A percentile compares a stretch with the other conserved stretches of the same genome.
These are phyloP conservation scores for Tinamus guttatus DNA, from an alignment of 2,113 vertebrate species.

Conservation along the genomic window DNA sequence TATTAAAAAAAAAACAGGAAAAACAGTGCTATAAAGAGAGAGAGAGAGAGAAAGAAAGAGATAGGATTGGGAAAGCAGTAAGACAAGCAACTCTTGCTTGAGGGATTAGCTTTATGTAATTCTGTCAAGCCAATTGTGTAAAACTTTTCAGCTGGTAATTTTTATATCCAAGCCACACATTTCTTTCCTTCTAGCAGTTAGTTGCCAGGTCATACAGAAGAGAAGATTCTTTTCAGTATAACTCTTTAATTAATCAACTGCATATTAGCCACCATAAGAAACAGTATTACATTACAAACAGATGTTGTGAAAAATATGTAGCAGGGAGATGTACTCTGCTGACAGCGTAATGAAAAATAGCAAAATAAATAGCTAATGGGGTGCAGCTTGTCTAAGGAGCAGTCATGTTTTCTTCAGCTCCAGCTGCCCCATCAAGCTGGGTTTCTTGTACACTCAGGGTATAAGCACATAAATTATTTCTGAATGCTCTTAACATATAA, in stretches of 20 bases:
- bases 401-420: accelerated
- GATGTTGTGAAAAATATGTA: not conserved
- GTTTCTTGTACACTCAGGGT: not conserved
- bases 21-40: not conserved
- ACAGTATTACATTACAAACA: not conserved
- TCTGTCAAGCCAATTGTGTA: not conserved
- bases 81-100: constrained; percentile 24
- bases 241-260: constrained; percentile 18
- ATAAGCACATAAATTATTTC: not conserved
- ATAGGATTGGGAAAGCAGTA: not conserved
- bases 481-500: not conserved
- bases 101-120: constrained; percentile 28
- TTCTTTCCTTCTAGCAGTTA: not conserved
- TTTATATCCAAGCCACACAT: constrained; percentile 2
- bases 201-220: not conserved
- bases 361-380: constrained; percentile 6
- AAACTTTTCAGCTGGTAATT: constrained; percentile 7
- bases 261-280: not conserved
- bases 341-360: not conserved
- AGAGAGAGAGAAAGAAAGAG: not conserved
- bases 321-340: not conserved
- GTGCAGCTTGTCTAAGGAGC: not conserved
- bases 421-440: not conserved
- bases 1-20: not conserved
- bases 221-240: not conserved